Evolutionary conservation across 2,888 invertebrate genomes (phyloP).

Genomic region (Theristus sp.): DNA sequence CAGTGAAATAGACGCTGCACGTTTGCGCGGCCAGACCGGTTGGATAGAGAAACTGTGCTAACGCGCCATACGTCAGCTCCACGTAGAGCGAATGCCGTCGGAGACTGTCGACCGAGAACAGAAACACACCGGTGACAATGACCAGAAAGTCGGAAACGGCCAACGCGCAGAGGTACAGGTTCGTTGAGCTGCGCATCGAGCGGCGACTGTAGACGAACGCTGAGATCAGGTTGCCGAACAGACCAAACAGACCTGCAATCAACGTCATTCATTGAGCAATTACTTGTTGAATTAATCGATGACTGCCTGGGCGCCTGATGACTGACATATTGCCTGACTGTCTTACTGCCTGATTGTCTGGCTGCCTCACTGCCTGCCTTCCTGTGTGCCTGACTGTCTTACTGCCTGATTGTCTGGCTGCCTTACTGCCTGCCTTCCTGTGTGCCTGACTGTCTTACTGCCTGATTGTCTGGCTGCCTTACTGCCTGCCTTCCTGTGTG

Average conservation of each 20-base stretch:
- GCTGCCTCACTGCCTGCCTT: too few species aligned
- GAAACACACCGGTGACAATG: constrained; percentile 19
- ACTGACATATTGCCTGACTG: too few species aligned
- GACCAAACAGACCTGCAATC: background rate
- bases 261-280: too few species aligned
- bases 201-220: constrained; percentile 18
- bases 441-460: too few species aligned
- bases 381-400: too few species aligned
- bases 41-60: constrained; percentile 15
- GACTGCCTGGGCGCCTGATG: too few species aligned
- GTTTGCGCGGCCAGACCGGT: background rate
- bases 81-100: constrained; percentile 16
- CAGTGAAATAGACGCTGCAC: constrained; percentile 27
- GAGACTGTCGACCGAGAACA: constrained; percentile 15
- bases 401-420: too few species aligned
- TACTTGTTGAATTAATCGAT: too few species aligned
- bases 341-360: too few species aligned
- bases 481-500: too few species aligned
- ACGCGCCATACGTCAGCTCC: constrained; percentile 12
- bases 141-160: constrained; percentile 23
- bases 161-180: constrained; percentile 22
- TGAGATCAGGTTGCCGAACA: constrained; percentile 20
- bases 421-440: too few species aligned
- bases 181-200: constrained; percentile 20
- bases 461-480: too few species aligned